Conservation (phyloP, 2,113 vertebrate genomes). For the Neodon shergylaensis region DNA sequence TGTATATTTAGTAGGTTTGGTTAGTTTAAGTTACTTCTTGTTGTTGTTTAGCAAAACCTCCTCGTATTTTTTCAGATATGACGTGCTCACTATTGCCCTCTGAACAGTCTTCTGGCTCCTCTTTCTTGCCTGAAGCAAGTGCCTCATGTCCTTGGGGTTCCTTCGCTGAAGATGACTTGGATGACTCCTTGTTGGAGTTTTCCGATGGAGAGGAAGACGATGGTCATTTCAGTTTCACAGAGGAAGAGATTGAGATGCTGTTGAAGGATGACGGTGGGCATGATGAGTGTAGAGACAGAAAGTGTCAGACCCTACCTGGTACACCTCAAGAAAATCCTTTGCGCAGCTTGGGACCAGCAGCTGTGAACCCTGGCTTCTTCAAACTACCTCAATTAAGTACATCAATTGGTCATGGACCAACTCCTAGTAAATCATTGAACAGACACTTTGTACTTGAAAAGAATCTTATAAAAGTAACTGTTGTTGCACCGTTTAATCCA, state of each 20-base stretch:
- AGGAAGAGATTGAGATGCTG: conserved; percentile 84
- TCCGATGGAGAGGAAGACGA: conserved; percentile 79
- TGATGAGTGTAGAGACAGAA: background rate
- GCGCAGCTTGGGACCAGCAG: conserved; percentile 50
- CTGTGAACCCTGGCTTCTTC: conserved; percentile 56
- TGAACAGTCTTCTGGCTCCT: background rate
- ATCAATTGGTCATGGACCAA: conserved; percentile 58
- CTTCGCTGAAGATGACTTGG: conserved; percentile 74
- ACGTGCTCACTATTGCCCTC: conserved; percentile 65
- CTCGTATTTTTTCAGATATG: conserved; percentile 52
- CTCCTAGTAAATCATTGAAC: conserved; percentile 71
- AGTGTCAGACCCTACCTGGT: background rate
- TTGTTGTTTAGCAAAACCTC: background rate
- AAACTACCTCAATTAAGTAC: conserved; percentile 71
- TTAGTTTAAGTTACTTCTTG: conserved; percentile 39
- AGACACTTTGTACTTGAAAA: conserved; percentile 74
- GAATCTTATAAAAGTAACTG: conserved; percentile 77
- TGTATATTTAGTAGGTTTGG: conserved; percentile 19
- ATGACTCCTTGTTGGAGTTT: conserved; percentile 83
- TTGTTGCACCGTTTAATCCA: conserved; percentile 79
- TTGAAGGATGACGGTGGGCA: conserved; percentile 73
- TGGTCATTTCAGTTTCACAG: conserved; percentile 80
- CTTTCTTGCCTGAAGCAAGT: background rate
- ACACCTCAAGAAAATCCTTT: background rate
- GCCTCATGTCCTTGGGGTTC: conserved; percentile 68